Evolutionary conservation across 1,140 invertebrate genomes (phyloP).

Genomic region (Cyrtorhinus lividipennis): DNA sequence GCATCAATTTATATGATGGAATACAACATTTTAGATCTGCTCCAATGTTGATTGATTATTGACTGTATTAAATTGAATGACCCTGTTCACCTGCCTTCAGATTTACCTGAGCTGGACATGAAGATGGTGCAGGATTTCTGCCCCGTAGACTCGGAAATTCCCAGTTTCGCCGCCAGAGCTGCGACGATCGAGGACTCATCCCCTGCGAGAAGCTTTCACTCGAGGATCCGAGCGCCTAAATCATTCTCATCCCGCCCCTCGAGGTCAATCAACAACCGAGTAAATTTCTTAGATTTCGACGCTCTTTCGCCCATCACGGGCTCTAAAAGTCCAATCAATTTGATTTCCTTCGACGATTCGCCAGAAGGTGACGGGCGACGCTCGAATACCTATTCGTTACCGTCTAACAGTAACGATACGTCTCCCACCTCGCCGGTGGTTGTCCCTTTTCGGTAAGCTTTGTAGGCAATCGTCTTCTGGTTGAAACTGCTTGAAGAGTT

Average conservation of each 20-base stretch:
- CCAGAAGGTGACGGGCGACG: no score
- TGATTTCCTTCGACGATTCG: not conserved
- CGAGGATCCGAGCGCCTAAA: not conserved
- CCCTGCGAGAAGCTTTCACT: no score
- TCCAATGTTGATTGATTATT: no score
- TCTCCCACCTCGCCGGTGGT: not conserved
- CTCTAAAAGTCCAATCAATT: not conserved
- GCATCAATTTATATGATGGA: no score
- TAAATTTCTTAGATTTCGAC: not conserved
- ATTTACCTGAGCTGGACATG: not conserved
- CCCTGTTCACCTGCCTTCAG: no score
- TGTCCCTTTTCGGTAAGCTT: not conserved
- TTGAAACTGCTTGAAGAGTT: no score
- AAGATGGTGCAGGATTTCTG: not conserved
- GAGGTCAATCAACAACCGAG: conserved; percentile 1
- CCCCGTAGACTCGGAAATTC: not conserved
- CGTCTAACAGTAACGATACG: not conserved
- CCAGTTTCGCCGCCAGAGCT: not conserved
- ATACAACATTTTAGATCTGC: no score
- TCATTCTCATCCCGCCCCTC: not conserved
- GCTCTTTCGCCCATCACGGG: not conserved
- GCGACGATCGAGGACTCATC: not conserved
- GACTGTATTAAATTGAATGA: no score
- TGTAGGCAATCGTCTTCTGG: no score
- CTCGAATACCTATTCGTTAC: no score